A percentile compares a stretch with the other conserved stretches of the same genome.
phyloP scores from a whole-genome alignment of 1,140 invertebrate species.

The Lordiphosa mommai region DNA sequence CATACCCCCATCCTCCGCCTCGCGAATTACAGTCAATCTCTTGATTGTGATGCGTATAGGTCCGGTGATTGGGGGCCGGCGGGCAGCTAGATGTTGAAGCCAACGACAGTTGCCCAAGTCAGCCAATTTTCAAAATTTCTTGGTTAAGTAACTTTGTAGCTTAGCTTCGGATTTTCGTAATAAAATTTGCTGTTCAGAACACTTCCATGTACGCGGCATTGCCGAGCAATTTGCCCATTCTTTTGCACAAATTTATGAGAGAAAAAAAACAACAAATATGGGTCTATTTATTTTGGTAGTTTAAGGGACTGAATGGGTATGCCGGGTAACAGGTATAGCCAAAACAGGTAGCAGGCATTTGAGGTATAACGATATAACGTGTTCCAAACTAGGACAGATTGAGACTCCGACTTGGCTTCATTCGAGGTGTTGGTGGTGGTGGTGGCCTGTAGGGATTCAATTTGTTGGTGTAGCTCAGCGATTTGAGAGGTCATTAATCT shows the following conservation, averaged over 20 bases:
- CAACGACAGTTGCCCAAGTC: slow-evolving; percentile 76
- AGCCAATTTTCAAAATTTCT: slow-evolving; percentile 79
- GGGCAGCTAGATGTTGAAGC: slow-evolving; percentile 63
- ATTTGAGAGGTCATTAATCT: neutral
- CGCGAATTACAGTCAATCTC: slow-evolving; percentile 35
- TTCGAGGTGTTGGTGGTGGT: too few relatives aligned
- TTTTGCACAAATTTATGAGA: slow-evolving; percentile 49
- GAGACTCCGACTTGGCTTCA: neutral
- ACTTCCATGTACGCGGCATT: slow-evolving; percentile 79
- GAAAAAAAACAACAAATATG: neutral
- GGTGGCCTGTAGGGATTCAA: neutral
- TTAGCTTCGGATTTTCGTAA: slow-evolving; percentile 80
- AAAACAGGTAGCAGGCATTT: neutral
- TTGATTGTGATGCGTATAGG: slow-evolving; percentile 52
- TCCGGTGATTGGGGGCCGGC: slow-evolving; percentile 54
- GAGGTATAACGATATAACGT: neutral
- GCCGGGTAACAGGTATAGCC: slow-evolving; percentile 6
- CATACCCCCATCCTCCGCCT: slow-evolving; percentile 50
- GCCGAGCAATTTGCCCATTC: slow-evolving; percentile 80
- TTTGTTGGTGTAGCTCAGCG: neutral
- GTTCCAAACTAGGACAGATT: neutral
- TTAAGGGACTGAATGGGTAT: neutral
- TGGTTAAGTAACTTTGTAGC: slow-evolving; percentile 80
- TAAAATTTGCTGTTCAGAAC: slow-evolving; percentile 79
- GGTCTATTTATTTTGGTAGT: neutral